Evolutionary conservation across 2,113 vertebrate species (phyloP).

Genomic region (Platichthys flesus): DNA sequence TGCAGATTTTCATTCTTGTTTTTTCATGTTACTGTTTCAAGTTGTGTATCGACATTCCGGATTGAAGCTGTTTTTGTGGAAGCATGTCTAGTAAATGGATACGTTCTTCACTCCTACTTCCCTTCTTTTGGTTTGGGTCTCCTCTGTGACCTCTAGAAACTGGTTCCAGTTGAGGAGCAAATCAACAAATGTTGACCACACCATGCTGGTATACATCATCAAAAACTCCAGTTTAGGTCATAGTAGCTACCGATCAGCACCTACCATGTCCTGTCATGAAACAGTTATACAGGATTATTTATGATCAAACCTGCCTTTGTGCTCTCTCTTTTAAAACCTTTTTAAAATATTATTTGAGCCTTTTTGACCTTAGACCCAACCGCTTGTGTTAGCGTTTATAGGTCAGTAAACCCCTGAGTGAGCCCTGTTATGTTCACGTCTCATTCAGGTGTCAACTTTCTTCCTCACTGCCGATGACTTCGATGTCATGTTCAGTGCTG

Average conservation of each 20-base stretch:
- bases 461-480: slow-evolving; percentile 11
- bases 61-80: not conserved
- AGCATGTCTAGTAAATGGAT: not conserved
- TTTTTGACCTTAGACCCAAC: too few species aligned
- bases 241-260: not conserved
- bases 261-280: not conserved
- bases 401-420: slow-evolving; percentile 24
- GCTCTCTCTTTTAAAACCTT: not conserved
- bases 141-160: not conserved
- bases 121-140: not conserved
- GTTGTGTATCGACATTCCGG: not conserved
- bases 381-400: not conserved
- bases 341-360: not conserved
- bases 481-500: not conserved
- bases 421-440: slow-evolving; percentile 43
- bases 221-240: not conserved
- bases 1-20: not conserved
- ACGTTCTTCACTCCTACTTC: not conserved
- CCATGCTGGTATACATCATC: not conserved
- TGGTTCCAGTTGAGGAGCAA: not conserved
- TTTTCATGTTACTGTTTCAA: not conserved
- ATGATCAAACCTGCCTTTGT: not conserved
- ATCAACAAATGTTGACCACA: not conserved
- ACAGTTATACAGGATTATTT: slow-evolving; percentile 3
- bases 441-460: not conserved